A percentile compares a stretch with the other conserved stretches of the same genome.
Conservation (phyloP, 2,888 invertebrate species). For the Cheilosia vernalis region DNA sequence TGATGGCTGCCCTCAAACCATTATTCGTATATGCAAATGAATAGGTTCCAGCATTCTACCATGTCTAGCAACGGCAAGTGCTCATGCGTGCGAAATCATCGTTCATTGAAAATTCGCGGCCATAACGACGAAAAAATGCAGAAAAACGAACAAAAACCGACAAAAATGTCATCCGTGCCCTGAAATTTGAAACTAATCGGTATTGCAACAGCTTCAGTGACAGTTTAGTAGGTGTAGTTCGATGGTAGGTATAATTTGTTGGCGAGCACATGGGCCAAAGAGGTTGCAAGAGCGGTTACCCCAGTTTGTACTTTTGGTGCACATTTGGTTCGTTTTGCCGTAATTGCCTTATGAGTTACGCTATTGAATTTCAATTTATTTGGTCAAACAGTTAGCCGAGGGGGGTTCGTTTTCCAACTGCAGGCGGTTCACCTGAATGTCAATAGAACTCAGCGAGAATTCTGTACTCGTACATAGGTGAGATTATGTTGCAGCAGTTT, state of each 20-base stretch:
- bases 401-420: neutral
- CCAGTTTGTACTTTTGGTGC: constrained; percentile 15
- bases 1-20: constrained; percentile 21
- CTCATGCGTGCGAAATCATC: constrained; percentile 73
- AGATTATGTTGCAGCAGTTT: neutral
- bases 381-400: neutral
- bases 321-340: neutral
- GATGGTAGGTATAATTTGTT: constrained; percentile 27
- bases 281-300: constrained; percentile 34
- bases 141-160: constrained; percentile 10
- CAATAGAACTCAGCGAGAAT: neutral
- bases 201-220: constrained; percentile 4
- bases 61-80: constrained; percentile 52
- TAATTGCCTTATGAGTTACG: constrained; percentile 42
- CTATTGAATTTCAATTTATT: constrained; percentile 63
- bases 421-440: neutral
- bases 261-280: constrained; percentile 19
- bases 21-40: constrained; percentile 72
- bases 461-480: neutral
- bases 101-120: constrained; percentile 69
- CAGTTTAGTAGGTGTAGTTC: constrained; percentile 10
- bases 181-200: constrained; percentile 56
- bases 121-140: constrained; percentile 51
- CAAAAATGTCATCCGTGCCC: constrained; percentile 47
- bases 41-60: constrained; percentile 47